phyloP scores from a whole-genome alignment of 2,113 vertebrate species.

The Lycocorax pyrrhopterus region DNA sequence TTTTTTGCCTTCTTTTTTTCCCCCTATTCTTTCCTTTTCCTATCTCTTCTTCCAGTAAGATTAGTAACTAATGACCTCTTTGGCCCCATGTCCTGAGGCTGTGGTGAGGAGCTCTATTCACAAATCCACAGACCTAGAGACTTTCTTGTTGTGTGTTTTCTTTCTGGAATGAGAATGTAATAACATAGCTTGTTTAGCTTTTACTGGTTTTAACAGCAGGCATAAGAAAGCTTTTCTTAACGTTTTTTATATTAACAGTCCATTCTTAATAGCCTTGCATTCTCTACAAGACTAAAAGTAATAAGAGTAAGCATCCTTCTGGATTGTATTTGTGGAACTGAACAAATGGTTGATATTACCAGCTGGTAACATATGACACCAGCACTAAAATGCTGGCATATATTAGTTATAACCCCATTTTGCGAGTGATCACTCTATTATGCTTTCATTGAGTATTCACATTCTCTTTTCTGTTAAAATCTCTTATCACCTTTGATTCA shows the following conservation, averaged over 20 bases:
- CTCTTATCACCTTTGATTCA: neutral
- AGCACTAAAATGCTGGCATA: neutral
- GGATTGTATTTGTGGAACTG: neutral
- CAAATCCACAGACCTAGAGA: neutral
- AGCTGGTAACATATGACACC: neutral
- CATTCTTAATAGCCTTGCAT: neutral
- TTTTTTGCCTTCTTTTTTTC: neutral
- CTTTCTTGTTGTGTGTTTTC: neutral
- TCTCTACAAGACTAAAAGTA: slow-evolving; percentile 4
- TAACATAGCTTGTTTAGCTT: neutral
- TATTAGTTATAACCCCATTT: neutral
- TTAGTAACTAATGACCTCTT: neutral
- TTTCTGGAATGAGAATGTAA: neutral
- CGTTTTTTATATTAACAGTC: neutral
- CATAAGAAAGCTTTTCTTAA: neutral
- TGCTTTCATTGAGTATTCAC: neutral
- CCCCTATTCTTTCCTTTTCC: neutral
- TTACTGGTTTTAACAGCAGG: slow-evolving; percentile 6
- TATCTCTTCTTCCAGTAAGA: neutral
- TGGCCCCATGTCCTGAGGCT: neutral
- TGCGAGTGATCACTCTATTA: neutral
- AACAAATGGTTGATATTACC: slow-evolving; percentile 19
- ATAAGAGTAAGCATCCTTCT: neutral
- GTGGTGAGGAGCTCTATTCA: neutral
- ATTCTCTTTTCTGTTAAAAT: neutral